Conservation (phyloP, 2,797 vertebrate species). For the Amniataba percoides region DNA sequence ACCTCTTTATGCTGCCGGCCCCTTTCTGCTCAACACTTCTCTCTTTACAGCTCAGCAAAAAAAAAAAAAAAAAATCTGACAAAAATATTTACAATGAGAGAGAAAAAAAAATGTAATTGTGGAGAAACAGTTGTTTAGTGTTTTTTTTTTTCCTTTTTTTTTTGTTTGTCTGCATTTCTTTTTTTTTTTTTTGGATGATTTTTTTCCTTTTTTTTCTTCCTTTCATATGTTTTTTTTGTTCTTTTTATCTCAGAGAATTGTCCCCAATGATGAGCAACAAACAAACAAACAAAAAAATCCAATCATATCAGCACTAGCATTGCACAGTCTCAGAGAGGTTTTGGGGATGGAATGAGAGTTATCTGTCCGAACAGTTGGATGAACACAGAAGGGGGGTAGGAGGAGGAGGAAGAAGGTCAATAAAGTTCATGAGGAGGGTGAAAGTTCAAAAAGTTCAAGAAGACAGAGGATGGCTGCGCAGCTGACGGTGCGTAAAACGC, state of each 20-base stretch:
- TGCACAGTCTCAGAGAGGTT: constrained; percentile 90
- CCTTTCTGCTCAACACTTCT: constrained; percentile 86
- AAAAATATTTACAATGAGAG: constrained; percentile 92
- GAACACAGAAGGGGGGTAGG: constrained; percentile 87
- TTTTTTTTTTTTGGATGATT: constrained; percentile 59
- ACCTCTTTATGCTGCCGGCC: constrained; percentile 87
- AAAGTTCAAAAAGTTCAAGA: constrained; percentile 90
- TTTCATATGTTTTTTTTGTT: constrained; percentile 67
- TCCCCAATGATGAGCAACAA: constrained; percentile 87
- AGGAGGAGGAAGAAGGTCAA: constrained; percentile 87
- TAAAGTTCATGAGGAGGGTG: constrained; percentile 90
- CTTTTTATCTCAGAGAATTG: constrained; percentile 83
- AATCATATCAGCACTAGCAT: constrained; percentile 89
- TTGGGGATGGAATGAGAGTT: constrained; percentile 90
- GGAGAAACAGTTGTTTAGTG: constrained; percentile 88
- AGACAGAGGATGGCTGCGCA: constrained; percentile 89
- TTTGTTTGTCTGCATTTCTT: constrained; percentile 78
- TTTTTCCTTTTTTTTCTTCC: constrained; percentile 71
- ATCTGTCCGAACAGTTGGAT: constrained; percentile 90
- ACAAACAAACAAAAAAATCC: constrained; percentile 83
- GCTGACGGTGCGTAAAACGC: constrained; percentile 83
- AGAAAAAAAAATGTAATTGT: constrained; percentile 86
- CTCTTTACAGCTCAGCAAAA: constrained; percentile 87
- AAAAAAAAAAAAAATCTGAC: constrained; percentile 87
- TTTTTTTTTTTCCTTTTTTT: constrained; percentile 77